Base-by-base conservation (phyloP, 2,888 invertebrate species). In the Chaitophorus viminalis region DNA sequence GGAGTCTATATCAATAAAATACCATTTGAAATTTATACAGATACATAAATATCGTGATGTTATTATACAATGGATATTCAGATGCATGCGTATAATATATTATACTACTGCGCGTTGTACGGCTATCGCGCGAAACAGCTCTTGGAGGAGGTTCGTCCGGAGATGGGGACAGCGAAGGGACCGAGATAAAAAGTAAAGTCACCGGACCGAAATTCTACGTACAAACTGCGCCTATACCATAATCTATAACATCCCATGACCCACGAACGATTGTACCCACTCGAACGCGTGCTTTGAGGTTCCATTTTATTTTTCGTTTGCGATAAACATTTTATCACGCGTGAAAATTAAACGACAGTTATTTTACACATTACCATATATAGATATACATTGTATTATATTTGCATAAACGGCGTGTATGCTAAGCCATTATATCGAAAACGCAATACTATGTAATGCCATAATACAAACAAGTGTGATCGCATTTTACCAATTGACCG, bases 191-290 rank as follows among this genome's bases (percentile, higher is more conserved):
- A 68, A 68, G 31, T 60, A 78, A 33, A 78, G 2, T 33, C 3
- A 54, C 21, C 33, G 17, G 18, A 60, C 36, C 72, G 2, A 74
- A 54, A 54, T 25, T n/a, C 36, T n/a, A 6, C 25, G 8, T 18
- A 72, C 46, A 76, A 76, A 77, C 52, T 33, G 31, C 21, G 6
- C 33, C 39, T 21, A 2, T 31, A 31, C 72, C 46, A 54, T 36
- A 74, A 82, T 82, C 33, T 82, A 52, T 2, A 72, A 82, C 74
- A 82, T 82, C 54, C n/a, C 54, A 74, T 54, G 74, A 74, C 54
- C 82, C 72, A 33, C 72, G 72, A 54, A 54, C 54, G 17, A 52
- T 31, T 65, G n/a, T 21, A n/a, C 31, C 1, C 17, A 70, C 70
- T 31, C 77, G 29, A 4, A 39, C 11, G 11, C 8, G 39, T 9